These are phyloP conservation scores for Umimayanthus kanabou DNA, from an alignment of 92 coral and sea anemone species.

Conservation along the genomic window DNA sequence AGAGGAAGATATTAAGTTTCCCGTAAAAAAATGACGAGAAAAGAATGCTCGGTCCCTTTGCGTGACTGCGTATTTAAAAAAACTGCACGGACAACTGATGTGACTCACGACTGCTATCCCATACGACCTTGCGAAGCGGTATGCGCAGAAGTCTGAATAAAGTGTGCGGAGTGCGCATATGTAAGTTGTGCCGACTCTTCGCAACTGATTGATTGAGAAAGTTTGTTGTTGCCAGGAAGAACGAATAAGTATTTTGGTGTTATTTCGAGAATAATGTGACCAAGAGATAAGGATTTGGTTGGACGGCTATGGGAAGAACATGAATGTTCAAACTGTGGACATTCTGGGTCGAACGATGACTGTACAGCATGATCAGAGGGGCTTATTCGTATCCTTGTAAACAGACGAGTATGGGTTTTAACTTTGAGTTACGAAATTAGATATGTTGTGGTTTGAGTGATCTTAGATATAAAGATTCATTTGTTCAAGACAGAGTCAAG, in stretches of 20 bases:
- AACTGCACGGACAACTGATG: too few species aligned
- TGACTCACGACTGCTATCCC: not conserved
- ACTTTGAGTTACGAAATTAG: not conserved
- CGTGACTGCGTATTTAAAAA: too few species aligned
- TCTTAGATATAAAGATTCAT: not conserved
- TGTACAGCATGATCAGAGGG: slow-evolving; percentile 88
- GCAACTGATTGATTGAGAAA: slow-evolving; percentile 27
- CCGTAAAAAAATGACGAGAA: too few species aligned
- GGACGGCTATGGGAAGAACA: slow-evolving; percentile 21
- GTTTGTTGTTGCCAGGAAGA: slow-evolving; percentile 42
- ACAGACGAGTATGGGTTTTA: not conserved
- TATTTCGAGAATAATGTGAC: slow-evolving; percentile 31
- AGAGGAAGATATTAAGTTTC: too few species aligned
- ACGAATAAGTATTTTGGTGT: not conserved
- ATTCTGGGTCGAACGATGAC: slow-evolving; percentile 49
- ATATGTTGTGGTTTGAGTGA: too few species aligned
- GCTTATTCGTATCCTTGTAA: slow-evolving; percentile 99
- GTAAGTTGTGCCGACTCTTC: slow-evolving; percentile 1
- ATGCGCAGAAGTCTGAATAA: slow-evolving; percentile 1
- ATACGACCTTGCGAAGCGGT: not conserved
- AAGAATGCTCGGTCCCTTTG: too few species aligned
- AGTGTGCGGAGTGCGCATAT: slow-evolving; percentile 16
- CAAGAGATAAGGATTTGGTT: not conserved
- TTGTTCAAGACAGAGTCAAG: not conserved
- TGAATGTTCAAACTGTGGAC: slow-evolving; percentile 37